These are phyloP conservation scores for Epizoanthus ramosus DNA, from an alignment of 92 coral and sea anemone species.

Conservation along the genomic window DNA sequence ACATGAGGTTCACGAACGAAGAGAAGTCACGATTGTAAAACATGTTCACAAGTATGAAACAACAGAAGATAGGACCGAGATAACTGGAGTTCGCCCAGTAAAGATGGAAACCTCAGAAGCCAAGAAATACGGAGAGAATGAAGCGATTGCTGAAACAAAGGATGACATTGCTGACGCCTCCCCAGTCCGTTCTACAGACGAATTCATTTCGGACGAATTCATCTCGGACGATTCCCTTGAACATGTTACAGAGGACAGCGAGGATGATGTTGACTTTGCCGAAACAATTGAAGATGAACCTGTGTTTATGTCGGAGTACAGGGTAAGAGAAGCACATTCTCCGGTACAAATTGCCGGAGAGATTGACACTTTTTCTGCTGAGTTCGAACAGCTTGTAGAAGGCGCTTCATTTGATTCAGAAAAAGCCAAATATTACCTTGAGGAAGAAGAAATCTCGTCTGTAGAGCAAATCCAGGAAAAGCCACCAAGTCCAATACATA, in stretches of 20 bases:
- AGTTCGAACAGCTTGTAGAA: constrained; percentile 38
- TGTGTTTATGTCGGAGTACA: constrained; percentile 25
- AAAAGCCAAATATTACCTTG: constrained; percentile 10
- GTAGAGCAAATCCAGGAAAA: constrained; percentile 9
- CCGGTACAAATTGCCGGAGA: constrained; percentile 45
- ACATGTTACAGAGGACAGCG: constrained; percentile 9
- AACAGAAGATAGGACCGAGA: neutral
- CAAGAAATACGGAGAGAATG: neutral
- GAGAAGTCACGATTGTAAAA: constrained; percentile 10
- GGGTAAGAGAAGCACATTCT: constrained; percentile 38
- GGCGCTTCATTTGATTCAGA: constrained; percentile 4
- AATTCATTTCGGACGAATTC: constrained; percentile 8
- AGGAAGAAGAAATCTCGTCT: constrained; percentile 38
- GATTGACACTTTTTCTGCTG: constrained; percentile 19
- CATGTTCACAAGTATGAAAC: neutral
- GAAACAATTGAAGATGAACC: constrained; percentile 44
- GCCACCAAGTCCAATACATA: constrained; percentile 30
- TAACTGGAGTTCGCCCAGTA: neutral
- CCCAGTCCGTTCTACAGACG: constrained; percentile 4
- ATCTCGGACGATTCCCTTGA: constrained; percentile 22
- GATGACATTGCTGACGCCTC: neutral
- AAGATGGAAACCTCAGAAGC: neutral
- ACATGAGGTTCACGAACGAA: neutral
- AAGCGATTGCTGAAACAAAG: neutral
- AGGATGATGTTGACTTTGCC: constrained; percentile 38